Percentiles rank a stretch among this genome's conserved stretches.
phyloP scores from a whole-genome alignment of 92 coral and sea anemone species.

The Porites evermanni region DNA sequence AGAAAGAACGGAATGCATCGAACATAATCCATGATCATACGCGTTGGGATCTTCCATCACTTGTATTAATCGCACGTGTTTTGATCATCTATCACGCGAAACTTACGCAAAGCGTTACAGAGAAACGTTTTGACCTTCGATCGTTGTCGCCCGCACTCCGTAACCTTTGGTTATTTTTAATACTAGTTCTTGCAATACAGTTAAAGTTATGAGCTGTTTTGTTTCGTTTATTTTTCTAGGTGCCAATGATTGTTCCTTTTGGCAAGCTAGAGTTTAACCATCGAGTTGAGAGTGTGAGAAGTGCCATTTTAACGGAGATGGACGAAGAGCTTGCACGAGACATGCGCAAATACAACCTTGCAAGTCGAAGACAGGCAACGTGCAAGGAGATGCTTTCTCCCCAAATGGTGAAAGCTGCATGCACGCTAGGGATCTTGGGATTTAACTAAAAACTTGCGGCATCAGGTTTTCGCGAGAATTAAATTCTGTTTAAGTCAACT shows the following conservation, averaged over 20 bases:
- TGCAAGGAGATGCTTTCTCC: slow-evolving; percentile 15
- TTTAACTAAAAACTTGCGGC: neutral
- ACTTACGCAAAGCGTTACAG: too few relatives aligned
- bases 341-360: slow-evolving; percentile 31
- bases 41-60: too few relatives aligned
- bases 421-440: slow-evolving; percentile 17
- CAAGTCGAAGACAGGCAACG: slow-evolving; percentile 1
- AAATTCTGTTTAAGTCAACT: too few relatives aligned
- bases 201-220: neutral
- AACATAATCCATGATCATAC: too few relatives aligned
- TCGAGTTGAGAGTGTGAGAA: slow-evolving; percentile 20
- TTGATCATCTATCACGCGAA: too few relatives aligned
- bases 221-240: neutral
- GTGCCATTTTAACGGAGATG: neutral
- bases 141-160: too few relatives aligned
- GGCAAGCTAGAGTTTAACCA: neutral
- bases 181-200: too few relatives aligned
- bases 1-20: too few relatives aligned
- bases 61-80: too few relatives aligned
- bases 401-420: slow-evolving; percentile 15
- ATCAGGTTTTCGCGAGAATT: too few relatives aligned
- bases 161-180: too few relatives aligned
- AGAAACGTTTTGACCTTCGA: too few relatives aligned
- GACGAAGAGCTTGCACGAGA: slow-evolving; percentile 7
- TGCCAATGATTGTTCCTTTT: slow-evolving; percentile 6